These are phyloP conservation scores for Drosophila navojoa DNA, from an alignment of 1,140 invertebrate species.

Conservation along the genomic window DNA sequence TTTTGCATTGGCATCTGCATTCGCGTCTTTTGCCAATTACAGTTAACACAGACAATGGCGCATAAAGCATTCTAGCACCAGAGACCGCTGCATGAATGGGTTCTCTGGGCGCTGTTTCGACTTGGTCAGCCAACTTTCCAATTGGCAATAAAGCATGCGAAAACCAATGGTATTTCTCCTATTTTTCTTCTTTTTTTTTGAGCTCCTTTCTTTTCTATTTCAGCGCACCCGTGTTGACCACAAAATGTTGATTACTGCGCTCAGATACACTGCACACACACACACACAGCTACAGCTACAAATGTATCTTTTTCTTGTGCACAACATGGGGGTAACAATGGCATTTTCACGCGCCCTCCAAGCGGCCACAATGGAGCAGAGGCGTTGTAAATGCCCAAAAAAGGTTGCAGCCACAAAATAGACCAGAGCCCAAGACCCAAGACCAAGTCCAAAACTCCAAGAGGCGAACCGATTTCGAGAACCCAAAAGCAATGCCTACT, in stretches of 20 bases:
- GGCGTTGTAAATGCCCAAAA: constrained; percentile 80
- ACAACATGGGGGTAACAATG: constrained; percentile 47
- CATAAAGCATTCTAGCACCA: constrained; percentile 79
- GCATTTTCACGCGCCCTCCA: constrained; percentile 76
- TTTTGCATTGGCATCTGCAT: constrained; percentile 24
- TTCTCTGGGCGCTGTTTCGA: constrained; percentile 44
- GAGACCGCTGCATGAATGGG: constrained; percentile 51
- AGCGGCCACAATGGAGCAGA: constrained; percentile 66
- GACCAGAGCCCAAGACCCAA: constrained; percentile 31
- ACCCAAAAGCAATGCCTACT: constrained; percentile 14
- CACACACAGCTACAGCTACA: constrained; percentile 17
- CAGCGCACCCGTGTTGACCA: constrained; percentile 59
- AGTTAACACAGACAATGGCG: constrained; percentile 70
- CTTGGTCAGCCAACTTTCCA: constrained; percentile 72
- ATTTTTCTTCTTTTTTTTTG: constrained; percentile 25
- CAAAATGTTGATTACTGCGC: constrained; percentile 78
- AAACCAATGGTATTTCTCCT: constrained; percentile 71
- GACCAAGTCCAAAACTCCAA: neutral
- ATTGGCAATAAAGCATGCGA: constrained; percentile 80
- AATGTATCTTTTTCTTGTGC: constrained; percentile 8
- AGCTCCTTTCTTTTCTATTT: constrained; percentile 32
- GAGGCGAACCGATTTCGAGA: no score
- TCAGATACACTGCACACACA: constrained; percentile 43
- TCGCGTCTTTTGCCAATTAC: constrained; percentile 62
- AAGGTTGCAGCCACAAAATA: constrained; percentile 61